phyloP scores from a whole-genome alignment of 2,888 invertebrate species.

The Latrodectus hesperus region DNA sequence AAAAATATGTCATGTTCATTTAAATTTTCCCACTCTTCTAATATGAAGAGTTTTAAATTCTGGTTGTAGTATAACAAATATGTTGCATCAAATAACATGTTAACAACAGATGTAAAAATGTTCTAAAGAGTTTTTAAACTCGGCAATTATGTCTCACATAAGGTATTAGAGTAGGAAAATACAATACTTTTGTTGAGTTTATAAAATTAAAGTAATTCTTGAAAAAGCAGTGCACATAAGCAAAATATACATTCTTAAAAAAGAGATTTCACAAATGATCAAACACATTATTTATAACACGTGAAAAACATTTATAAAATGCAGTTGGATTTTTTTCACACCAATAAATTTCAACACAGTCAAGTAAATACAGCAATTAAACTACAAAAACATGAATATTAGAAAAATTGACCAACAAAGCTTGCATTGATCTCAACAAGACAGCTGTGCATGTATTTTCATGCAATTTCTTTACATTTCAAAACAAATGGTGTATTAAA shows the following conservation, averaged over 20 bases:
- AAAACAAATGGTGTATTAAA: too few species aligned
- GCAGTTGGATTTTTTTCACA: constrained; percentile 45
- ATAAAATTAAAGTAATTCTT: constrained; percentile 57
- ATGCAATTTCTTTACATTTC: constrained; percentile 14
- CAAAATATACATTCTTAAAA: constrained; percentile 64
- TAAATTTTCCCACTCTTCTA: neutral
- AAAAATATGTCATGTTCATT: constrained; percentile 47
- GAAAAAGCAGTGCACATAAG: constrained; percentile 65
- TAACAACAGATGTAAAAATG: constrained; percentile 61
- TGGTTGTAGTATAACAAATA: constrained; percentile 45
- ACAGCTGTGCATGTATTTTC: constrained; percentile 33
- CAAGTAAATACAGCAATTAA: constrained; percentile 43
- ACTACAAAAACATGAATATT: constrained; percentile 49
- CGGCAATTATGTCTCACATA: constrained; percentile 30
- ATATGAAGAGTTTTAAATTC: constrained; percentile 10
- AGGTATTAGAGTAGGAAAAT: constrained; percentile 59
- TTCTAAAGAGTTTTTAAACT: constrained; percentile 49
- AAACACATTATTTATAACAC: constrained; percentile 38
- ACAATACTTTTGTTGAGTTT: constrained; percentile 49
- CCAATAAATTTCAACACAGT: constrained; percentile 39
- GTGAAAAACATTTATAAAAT: constrained; percentile 61
- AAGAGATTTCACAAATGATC: constrained; percentile 37
- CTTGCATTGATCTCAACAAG: constrained; percentile 44
- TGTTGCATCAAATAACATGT: constrained; percentile 45
- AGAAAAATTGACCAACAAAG: constrained; percentile 41